Base-by-base conservation (phyloP, 1,140 invertebrate species). In the Neodiprion pinetum region DNA sequence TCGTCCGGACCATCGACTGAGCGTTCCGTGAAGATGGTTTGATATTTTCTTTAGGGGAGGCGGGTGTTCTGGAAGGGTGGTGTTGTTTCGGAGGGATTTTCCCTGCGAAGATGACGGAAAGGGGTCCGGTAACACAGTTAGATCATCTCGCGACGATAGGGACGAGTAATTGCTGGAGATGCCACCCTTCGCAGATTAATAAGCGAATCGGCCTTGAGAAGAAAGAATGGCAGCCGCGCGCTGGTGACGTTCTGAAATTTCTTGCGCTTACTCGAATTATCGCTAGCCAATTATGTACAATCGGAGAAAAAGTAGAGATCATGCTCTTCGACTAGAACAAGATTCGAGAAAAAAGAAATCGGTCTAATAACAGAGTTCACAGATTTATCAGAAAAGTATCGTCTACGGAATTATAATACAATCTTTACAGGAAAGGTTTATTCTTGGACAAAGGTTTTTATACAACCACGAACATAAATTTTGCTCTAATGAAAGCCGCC, bases 161-260 rank as follows among this genome's bases (percentile, higher is more conserved):
- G 70, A 71, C 70, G 48, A 71, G 70, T 71, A 71, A 71, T 71
- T 71, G 70, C 70, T n/a, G 47, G 70, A 71, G 70, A 71, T 50
- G 70, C 48, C 47, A 50, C 70, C 70, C 70, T 71, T 71, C 47
- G 48, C 48, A 50, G 70, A 71, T 71, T 71, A 71, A 71, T 71
- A 71, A 71, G 47, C 70, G 70, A 12, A 14, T 21, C 70, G 70
- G n/a, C 17, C 9, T 61, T 61, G 53, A 23, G 21, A 71, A 40
- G 70, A 8, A 71, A 49, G 47, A 71, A 40, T 14, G 48, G 12
- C 12, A 14, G 48, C 21, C 47, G 21, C 7, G 28, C 1, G 28
- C 5, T 0, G 61, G 7, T 65, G 12, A 14, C 61, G 17, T 65
- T 65, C 61, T 17, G 61, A 65, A 21, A 14, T 65, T 14, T 65